These are phyloP conservation scores for Drosophila parabipectinata DNA, from an alignment of 1,140 invertebrate genomes.

Conservation along the genomic window DNA sequence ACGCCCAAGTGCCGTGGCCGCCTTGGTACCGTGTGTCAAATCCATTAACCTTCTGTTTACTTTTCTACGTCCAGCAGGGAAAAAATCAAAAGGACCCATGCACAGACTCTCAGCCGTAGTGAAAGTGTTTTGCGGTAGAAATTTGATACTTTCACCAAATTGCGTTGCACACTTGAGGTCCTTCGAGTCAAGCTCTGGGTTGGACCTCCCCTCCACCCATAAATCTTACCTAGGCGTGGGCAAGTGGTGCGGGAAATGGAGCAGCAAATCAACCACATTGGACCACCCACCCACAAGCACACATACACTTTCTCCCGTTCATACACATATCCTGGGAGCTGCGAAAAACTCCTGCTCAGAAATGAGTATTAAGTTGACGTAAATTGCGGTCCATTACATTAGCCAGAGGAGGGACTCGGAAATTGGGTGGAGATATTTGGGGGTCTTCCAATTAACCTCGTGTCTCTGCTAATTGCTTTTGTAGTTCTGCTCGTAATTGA, in stretches of 20 bases:
- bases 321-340: conserved; percentile 17
- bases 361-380: conserved; percentile 83
- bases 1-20: conserved; percentile 72
- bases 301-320: background rate
- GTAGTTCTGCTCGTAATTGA: conserved; percentile 23
- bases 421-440: background rate
- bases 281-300: conserved; percentile 23
- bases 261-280: conserved; percentile 60
- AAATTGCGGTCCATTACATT: conserved; percentile 83
- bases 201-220: conserved; percentile 48
- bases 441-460: conserved; percentile 61
- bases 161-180: conserved; percentile 79
- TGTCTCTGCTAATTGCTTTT: conserved; percentile 70
- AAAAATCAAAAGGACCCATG: conserved; percentile 47
- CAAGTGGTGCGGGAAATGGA: conserved; percentile 57
- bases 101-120: conserved; percentile 10
- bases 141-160: conserved; percentile 82
- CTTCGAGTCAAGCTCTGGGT: conserved; percentile 42
- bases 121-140: conserved; percentile 58
- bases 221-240: conserved; percentile 72
- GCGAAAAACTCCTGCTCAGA: conserved; percentile 26
- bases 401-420: conserved; percentile 41
- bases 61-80: conserved; percentile 75
- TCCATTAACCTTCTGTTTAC: conserved; percentile 84
- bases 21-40: conserved; percentile 78